Base-by-base conservation (phyloP, 2,113 vertebrate genomes). In the Planiliza haematocheilus region DNA sequence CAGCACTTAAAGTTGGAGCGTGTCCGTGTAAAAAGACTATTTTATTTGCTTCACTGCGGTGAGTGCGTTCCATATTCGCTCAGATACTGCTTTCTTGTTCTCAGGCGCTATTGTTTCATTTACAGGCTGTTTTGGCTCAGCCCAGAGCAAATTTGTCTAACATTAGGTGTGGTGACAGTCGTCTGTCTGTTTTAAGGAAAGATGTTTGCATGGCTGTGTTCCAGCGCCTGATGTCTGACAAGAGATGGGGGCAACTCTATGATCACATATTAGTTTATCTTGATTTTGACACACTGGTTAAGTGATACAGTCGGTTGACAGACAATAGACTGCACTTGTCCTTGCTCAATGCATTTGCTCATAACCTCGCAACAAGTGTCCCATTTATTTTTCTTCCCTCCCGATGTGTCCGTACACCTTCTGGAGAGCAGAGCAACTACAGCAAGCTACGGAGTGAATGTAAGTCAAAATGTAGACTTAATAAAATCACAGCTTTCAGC, bases 201-300 rank as follows among this genome's bases (percentile, higher is more conserved):
- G 7, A 69, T 10, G 48, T 55, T 53, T 42, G 5, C 16, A 1
- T 10, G 13, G 10, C 4, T 16, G n/a, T 10, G 12, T 51, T 13
- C 1, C 4, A 43, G 57, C 10, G 14, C 49, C 36, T 30, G 10
- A 6, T 67, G 11, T 52, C n/a, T 60, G 43, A 60, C 9, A 55
- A 21, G 46, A 16, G 11, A 42, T 49, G 4, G n/a, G 30, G 7
- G 7, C 48, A 11, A 58, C n/a, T n/a, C 5, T 1, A 39, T 42
- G n/a, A 18, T 39, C 11, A 0, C 1, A 49, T 0, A 24, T 2
- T 9, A 11, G 24, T 78, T 66, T 66, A 1, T 51, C 52, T n/a
- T 11, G 42, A 18, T 53, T 60, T 76, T 65, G n/a, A 41, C 58
- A n/a, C 24, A 5, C 24, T n/a, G n/a, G n/a, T n/a, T n/a, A n/a